A percentile compares a stretch with the other conserved stretches of the same genome.
Evolutionary conservation across 2,888 invertebrate genomes (phyloP).

Genomic region (Eupithecia vulgata): DNA sequence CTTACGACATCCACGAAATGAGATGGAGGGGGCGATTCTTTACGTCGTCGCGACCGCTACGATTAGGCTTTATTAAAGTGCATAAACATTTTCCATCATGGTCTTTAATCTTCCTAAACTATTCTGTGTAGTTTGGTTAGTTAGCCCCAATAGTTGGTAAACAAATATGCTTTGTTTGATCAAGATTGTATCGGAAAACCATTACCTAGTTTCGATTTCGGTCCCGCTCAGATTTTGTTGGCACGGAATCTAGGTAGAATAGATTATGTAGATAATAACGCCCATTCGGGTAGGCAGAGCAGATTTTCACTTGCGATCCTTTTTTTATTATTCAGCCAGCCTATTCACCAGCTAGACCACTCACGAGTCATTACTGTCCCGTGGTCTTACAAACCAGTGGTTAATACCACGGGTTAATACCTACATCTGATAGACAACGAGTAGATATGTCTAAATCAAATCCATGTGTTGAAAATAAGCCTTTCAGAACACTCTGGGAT

Average conservation of each 20-base stretch:
- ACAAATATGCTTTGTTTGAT: neutral
- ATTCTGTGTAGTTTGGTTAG: neutral
- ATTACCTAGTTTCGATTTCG: constrained; percentile 5
- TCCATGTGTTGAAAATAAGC: neutral
- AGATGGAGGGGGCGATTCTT: too few species aligned
- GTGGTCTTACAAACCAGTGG: neutral
- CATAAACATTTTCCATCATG: neutral
- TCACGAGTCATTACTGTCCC: neutral
- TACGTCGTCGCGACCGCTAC: too few species aligned
- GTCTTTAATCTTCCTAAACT: neutral
- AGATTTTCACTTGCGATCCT: neutral
- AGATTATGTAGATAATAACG: neutral
- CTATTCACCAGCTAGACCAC: neutral
- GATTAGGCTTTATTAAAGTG: too few species aligned
- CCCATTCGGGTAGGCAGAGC: neutral
- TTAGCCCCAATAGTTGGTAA: neutral
- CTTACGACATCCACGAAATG: too few species aligned
- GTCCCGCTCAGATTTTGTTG: neutral
- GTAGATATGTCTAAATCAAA: neutral
- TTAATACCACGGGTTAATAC: neutral
- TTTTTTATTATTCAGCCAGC: neutral
- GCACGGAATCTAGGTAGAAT: neutral
- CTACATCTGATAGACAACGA: neutral
- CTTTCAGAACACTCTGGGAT: neutral
- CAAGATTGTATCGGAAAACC: constrained; percentile 34